Base-by-base conservation (phyloP, 2,888 invertebrate genomes). In the Lasioglossum villosulum region DNA sequence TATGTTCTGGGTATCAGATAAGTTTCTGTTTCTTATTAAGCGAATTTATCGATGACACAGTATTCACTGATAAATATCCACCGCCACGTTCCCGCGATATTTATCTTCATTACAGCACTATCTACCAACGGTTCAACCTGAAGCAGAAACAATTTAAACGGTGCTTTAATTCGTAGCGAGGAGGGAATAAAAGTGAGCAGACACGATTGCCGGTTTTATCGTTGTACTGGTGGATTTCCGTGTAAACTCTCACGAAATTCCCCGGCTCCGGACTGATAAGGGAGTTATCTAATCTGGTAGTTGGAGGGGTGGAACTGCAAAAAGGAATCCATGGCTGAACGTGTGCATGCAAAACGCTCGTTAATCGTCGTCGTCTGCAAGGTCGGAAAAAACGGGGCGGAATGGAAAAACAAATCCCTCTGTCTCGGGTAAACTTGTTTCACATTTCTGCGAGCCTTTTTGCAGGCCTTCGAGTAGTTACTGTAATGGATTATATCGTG, bases 261-360 rank as follows among this genome's bases (percentile, higher is more conserved):
- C 45, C 71, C 56, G 75, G 78, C 66, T 45, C 27, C 52, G 63
- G 68, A 8, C 39, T 27, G 85, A 85, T 79, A 80, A 79, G 19
- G 23, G 19, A 27, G 71, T 81, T 81, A 86, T 86, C 86, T 86
- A 86, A 86, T 86, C 86, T 81, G 6, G 30, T 1, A 63, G 30
- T 19, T 63, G 19, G 63, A 4, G 39, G 42, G 34, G 19, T 4
- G 37, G 8, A 3, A 34, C 30, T 27, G 48, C 14, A 56, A 70
- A 68, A 80, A 73, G 76, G 73, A 63, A 76, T 73, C 42, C 81
- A 70, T 48, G 30, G 70, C 48, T 34, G 75, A 73, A 39, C 42
- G n/a, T 19, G 79, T 80, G 82, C 87, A 86, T 85, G 88, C 84
- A 78, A 90, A 81, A 75, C n/a, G 75, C 79, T 82, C 86, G 88